Conservation (phyloP, 2,888 invertebrate species). For the Cataglyphis cursor region DNA sequence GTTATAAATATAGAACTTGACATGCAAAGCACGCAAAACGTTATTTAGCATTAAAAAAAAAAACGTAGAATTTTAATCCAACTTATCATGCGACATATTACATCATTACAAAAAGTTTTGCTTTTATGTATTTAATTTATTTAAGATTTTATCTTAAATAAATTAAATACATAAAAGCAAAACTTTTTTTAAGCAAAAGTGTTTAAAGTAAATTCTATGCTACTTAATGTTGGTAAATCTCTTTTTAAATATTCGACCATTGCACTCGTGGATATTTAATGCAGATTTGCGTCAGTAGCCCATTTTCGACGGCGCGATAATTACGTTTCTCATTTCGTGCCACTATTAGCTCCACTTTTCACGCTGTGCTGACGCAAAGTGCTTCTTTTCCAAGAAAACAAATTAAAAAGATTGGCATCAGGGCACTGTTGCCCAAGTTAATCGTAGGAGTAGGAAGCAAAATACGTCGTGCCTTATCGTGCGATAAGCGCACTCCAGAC, state of each 20-base stretch:
- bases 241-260: background rate
- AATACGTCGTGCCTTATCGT: constrained; percentile 72
- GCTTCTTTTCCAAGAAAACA: constrained; percentile 73
- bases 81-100: background rate
- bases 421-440: constrained; percentile 66
- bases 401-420: constrained; percentile 78
- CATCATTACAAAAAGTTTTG: background rate
- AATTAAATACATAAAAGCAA: background rate
- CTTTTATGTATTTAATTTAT: background rate
- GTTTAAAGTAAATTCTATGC: background rate
- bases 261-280: constrained; percentile 2
- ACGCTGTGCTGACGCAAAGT: constrained; percentile 71
- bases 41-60: constrained; percentile 8
- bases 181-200: background rate
- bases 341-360: constrained; percentile 64
- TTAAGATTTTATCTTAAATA: background rate
- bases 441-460: constrained; percentile 72
- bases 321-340: constrained; percentile 71
- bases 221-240: background rate
- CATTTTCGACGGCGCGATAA: constrained; percentile 59
- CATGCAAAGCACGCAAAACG: background rate
- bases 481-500: constrained; percentile 68
- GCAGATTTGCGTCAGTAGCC: constrained; percentile 43
- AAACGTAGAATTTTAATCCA: constrained; percentile 7
- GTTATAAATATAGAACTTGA: constrained; percentile 35